Percentiles rank a stretch among this genome's conserved stretches.
phyloP scores from a whole-genome alignment of 2,113 vertebrate species.

The Rhegmatorhina hoffmannsi region DNA sequence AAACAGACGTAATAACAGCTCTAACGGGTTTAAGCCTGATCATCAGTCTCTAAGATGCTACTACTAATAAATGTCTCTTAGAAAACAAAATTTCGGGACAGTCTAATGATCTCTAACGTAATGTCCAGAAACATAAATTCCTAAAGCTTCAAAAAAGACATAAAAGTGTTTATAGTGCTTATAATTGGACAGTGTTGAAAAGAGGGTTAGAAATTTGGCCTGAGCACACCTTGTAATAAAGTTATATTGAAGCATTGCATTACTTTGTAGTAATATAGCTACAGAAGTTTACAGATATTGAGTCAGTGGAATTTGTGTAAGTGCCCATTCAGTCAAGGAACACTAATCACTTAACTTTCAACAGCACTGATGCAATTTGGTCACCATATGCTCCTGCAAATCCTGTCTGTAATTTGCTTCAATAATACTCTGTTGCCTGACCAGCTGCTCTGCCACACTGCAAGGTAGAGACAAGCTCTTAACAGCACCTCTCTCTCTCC shows the following conservation, averaged over 20 bases:
- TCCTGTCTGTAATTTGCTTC: not conserved
- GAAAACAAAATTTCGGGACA: not conserved
- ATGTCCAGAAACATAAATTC: not conserved
- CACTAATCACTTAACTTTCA: not conserved
- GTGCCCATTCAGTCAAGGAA: not conserved
- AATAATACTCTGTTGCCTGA: not conserved
- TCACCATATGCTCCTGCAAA: constrained; percentile 1
- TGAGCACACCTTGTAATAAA: not conserved
- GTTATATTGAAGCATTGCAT: not conserved
- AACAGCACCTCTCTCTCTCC: not conserved
- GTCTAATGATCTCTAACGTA: not conserved
- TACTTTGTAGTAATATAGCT: not conserved
- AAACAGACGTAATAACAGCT: not conserved
- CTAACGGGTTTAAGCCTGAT: not conserved
- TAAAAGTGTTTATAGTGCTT: not conserved
- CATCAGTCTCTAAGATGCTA: not conserved
- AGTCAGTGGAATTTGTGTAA: not conserved
- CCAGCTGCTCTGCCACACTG: not conserved
- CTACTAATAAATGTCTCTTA: not conserved
- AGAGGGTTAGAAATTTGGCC: not conserved
- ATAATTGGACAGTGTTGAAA: not conserved
- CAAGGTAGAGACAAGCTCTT: not conserved
- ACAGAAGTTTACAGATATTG: not conserved
- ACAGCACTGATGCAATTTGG: not conserved
- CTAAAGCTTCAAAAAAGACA: not conserved